Base-by-base conservation (phyloP, 1,140 invertebrate genomes). In the Periplaneta americana region DNA sequence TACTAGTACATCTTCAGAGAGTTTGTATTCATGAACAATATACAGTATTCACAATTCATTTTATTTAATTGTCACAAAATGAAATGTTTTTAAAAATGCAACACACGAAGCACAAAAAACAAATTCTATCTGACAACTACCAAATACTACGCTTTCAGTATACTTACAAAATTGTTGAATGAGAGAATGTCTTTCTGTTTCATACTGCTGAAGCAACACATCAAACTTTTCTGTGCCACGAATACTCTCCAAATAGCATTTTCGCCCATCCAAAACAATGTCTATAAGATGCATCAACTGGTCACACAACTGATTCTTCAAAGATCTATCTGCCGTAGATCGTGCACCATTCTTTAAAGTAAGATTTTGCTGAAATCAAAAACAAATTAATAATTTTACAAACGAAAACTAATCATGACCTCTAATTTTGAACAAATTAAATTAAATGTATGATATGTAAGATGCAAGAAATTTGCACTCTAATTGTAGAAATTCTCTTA, bases 241-340 rank as follows among this genome's bases (percentile, higher is more conserved):
- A 13, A 96, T 88, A 83, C 94, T 95, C 32, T 95, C 91, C 35
- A 96, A 85, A 85, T 96, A 94, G 80, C 88, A 91, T 85, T 92
- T 93, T 80, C 92, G 92, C 0, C 94, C 94, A 85, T 95, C 94
- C 34, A 97, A 87, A 82, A 96, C 91, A 17, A 95, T 87, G 86
- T 96, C 95, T n/a, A 94, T 91, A 2, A 97, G 85, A 79, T 93
- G 90, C 0, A 95, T 89, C 35, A 95, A 86, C 85, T 96, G 94
- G 75, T 94, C 91, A 83, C 92, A 94, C 22, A 96, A 86, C 48
- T 91, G 88, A 79, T 90, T 90, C 80, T 87, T 89, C 1, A 91
- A 57, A 2, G 89, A 86, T 0, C 86, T 84, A 66, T 92, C 91
- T 34, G 86, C 90, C 3, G 90, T 90, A 39, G 89, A 89, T 82